Evolutionary conservation across 2,888 invertebrate genomes (phyloP), one percentile per base, ranked within the genome.

Genomic region (Rotaria sp.): DNA sequence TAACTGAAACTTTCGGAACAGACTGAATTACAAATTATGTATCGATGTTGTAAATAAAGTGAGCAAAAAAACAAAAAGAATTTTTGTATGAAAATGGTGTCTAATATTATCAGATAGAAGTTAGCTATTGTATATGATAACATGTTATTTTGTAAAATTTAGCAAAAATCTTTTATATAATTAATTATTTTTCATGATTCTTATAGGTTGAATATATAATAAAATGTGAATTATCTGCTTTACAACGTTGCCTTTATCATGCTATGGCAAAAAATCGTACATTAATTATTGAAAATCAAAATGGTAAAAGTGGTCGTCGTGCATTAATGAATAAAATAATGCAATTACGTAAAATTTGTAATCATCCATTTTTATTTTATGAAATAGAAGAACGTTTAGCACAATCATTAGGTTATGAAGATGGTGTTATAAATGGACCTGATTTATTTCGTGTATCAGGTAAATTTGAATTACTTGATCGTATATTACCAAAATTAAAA

Each of bases 351-450:
- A 99, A 99, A 92, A 94, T 99, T 84, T 99, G 98, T 92, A 99
- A 99, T 92, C 99, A 99, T 93, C 99, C 99, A 2, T 99, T 99
- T 92, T 97, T 99, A 96, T 99, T 99, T 93, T 96, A 95, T 91
- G 95, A 96, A 90, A 96, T 99, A 89, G 99, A 99, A 92, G 96
- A 97, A 92, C 96, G 96, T 90, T 96, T 96, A 92, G 95, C 96
- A 90, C 96, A 97, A 90, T 95, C 96, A 90, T 93, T 95, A 85
- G 50, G 84, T 10, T 26, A 57, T 18, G 26, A 21, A 52, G 8
- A 30, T 48, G 50, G 84, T 5, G 21, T 50, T 45, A 84, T 80
- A 55, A 11, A 48, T 74, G 87, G 67, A 13, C 84, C 67, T 52
- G 41, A 84, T 52, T 21, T 57, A 84, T 98, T 94, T 92, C 94